phyloP scores from a whole-genome alignment of 1,140 invertebrate species.

The Tetramorium parvispinum region DNA sequence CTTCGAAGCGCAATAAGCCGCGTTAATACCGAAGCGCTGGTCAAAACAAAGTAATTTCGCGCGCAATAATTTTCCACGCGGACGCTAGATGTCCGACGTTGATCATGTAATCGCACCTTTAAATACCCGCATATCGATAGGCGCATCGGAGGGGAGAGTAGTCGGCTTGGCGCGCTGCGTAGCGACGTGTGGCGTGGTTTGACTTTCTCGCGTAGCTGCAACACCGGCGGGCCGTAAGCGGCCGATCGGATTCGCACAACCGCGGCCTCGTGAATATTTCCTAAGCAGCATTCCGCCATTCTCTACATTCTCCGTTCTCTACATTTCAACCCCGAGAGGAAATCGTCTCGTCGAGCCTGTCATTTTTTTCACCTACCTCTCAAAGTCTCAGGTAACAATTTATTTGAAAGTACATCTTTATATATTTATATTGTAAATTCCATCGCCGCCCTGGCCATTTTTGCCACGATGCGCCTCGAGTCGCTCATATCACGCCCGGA shows the following conservation, averaged over 20 bases:
- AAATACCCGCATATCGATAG: background rate
- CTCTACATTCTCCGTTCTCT: no score
- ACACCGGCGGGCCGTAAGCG: background rate
- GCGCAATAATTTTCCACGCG: no score
- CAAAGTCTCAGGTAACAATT: background rate
- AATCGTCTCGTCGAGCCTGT: background rate
- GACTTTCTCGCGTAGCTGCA: no score
- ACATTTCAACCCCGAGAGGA: no score
- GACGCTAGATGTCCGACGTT: no score
- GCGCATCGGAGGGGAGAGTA: background rate
- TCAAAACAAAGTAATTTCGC: no score
- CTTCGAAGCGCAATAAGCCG: no score
- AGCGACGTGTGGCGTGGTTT: background rate
- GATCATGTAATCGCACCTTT: no score
- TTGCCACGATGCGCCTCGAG: background rate
- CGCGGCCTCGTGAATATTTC: background rate
- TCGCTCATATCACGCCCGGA: background rate
- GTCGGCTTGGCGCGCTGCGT: background rate
- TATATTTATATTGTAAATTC: conserved; percentile 19
- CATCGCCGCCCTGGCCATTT: background rate
- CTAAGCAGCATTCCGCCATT: no score
- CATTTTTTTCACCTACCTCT: background rate
- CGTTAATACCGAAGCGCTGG: no score
- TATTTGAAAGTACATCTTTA: background rate
- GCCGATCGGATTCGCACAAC: background rate